Conservation (phyloP, 2,113 vertebrate species). For the Sceloporus undulatus region DNA sequence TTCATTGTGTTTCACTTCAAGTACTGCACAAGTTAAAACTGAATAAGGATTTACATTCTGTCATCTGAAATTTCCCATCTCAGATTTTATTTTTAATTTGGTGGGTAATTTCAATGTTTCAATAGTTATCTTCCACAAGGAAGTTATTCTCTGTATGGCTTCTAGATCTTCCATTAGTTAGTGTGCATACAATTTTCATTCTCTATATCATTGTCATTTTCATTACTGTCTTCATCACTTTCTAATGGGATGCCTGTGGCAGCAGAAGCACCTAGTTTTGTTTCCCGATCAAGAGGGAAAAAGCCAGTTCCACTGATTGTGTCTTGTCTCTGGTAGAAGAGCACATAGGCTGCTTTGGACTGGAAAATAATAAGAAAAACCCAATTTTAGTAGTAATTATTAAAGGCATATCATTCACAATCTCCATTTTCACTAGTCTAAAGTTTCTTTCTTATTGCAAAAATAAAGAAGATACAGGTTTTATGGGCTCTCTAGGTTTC, state of each 20-base stretch:
- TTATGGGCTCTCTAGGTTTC: neutral
- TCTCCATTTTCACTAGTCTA: neutral
- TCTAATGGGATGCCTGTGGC: constrained; percentile 83
- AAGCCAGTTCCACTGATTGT: constrained; percentile 96
- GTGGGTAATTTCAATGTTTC: constrained; percentile 76
- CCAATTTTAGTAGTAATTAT: constrained; percentile 42
- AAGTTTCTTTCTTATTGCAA: constrained; percentile 1
- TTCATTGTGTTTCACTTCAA: constrained; percentile 85
- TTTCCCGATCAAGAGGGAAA: constrained; percentile 93
- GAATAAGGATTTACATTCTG: constrained; percentile 84
- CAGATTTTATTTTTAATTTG: constrained; percentile 81
- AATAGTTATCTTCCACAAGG: constrained; percentile 72
- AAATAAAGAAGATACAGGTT: neutral
- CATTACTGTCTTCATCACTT: constrained; percentile 87
- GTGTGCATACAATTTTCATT: constrained; percentile 94
- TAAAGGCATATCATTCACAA: constrained; percentile 33
- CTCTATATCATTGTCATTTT: constrained; percentile 85
- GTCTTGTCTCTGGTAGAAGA: constrained; percentile 97
- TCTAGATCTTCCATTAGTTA: constrained; percentile 89
- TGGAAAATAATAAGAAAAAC: constrained; percentile 68
- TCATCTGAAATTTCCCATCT: constrained; percentile 84
- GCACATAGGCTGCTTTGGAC: constrained; percentile 98
- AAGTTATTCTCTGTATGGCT: constrained; percentile 88
- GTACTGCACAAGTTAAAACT: constrained; percentile 86
- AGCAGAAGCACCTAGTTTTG: constrained; percentile 86